Conservation (phyloP, 2,797 vertebrate species). For the Enteromius paludinosus region DNA sequence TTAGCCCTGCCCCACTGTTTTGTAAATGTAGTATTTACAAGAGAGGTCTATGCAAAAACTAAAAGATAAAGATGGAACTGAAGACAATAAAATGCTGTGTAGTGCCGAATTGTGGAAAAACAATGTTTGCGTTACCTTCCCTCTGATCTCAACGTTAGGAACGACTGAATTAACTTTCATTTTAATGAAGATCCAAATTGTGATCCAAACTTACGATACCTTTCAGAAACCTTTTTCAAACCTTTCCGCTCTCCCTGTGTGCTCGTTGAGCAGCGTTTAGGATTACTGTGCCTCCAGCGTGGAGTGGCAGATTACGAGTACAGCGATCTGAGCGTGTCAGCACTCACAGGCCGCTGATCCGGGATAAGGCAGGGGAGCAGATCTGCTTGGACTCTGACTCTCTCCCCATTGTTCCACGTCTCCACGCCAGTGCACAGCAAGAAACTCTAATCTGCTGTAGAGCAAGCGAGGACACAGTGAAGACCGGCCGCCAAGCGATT, state of each 20-base stretch:
- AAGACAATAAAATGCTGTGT: too few relatives aligned
- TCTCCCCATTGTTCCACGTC: conserved; percentile 40
- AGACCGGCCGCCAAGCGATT: conserved; percentile 38
- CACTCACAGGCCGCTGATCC: conserved; percentile 47
- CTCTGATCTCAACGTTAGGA: too few relatives aligned
- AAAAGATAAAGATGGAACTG: background rate
- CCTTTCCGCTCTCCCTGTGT: conserved; percentile 1
- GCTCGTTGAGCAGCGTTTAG: conserved; percentile 41
- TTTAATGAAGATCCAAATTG: too few relatives aligned
- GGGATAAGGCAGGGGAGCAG: conserved; percentile 29
- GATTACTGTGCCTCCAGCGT: conserved; percentile 52
- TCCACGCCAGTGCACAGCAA: conserved; percentile 33
- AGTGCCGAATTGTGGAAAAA: too few relatives aligned
- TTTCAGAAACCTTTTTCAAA: background rate
- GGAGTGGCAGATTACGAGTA: conserved; percentile 49
- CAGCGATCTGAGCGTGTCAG: conserved; percentile 49
- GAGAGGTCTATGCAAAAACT: background rate
- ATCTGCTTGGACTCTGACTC: conserved; percentile 19
- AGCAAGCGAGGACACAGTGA: conserved; percentile 38
- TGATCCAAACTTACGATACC: background rate
- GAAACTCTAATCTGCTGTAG: conserved; percentile 44
- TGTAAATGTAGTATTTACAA: background rate
- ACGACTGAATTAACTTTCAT: too few relatives aligned
- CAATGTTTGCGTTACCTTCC: too few relatives aligned
- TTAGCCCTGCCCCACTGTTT: background rate